These are phyloP conservation scores for Trachemys scripta DNA, from an alignment of 2,113 vertebrate genomes.

Conservation along the genomic window DNA sequence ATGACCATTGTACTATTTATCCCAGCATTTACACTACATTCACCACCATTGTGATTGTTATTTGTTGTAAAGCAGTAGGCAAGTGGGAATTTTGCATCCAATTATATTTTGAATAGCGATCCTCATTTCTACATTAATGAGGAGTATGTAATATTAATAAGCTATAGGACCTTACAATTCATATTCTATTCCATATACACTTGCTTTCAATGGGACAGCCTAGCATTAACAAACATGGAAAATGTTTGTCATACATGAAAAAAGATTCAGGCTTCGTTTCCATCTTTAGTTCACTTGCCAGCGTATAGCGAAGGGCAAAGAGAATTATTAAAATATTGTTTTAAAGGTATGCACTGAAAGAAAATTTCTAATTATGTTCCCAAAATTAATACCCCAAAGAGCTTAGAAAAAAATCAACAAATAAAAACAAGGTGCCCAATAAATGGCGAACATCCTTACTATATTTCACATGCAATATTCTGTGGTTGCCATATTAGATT, in stretches of 20 bases:
- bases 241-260: not conserved
- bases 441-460: not conserved
- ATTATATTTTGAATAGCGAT: not conserved
- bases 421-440: not conserved
- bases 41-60: not conserved
- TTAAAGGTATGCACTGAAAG: not conserved
- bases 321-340: not conserved
- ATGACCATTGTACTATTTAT: not conserved
- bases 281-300: not conserved
- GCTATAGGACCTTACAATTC: not conserved
- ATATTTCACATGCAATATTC: not conserved
- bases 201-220: not conserved
- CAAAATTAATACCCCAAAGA: not conserved
- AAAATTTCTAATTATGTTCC: not conserved
- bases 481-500: not conserved
- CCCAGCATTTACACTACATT: not conserved
- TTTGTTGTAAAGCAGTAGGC: not conserved
- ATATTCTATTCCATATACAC: not conserved
- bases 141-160: not conserved
- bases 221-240: not conserved
- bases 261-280: not conserved
- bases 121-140: not conserved
- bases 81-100: not conserved
- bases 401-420: not conserved
- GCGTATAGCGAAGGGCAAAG: not conserved